A percentile compares a stretch with the other conserved stretches of the same genome.
phyloP scores from a whole-genome alignment of 2,113 vertebrate species.

The Vulpes ferrilata region DNA sequence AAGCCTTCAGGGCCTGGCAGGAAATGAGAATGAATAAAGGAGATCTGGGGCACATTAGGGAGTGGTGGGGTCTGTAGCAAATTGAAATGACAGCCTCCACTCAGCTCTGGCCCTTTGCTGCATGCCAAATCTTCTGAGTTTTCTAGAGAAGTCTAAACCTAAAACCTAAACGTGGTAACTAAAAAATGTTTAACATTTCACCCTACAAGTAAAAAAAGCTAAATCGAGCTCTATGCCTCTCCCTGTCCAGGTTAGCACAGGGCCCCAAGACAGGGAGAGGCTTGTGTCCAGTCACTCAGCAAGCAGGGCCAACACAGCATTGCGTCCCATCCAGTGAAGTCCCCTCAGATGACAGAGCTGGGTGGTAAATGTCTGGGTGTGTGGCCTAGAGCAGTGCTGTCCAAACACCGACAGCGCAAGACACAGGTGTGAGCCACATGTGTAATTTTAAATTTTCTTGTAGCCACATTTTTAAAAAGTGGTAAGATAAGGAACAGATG shows the following conservation, averaged over 20 bases:
- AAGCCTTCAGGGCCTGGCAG: background rate
- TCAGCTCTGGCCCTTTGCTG: background rate
- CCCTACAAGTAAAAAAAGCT: background rate
- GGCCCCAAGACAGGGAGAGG: background rate
- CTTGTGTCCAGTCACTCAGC: background rate
- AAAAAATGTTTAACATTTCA: background rate
- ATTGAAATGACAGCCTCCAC: background rate
- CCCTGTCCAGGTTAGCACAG: background rate
- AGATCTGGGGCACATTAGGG: background rate
- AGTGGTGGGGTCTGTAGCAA: background rate
- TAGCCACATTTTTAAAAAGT: background rate
- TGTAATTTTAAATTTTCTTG: background rate
- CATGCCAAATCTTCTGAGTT: background rate
- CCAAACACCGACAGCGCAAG: no score
- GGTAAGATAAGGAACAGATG: background rate
- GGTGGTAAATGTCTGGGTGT: fast-evolving
- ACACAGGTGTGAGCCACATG: background rate
- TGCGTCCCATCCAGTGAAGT: background rate
- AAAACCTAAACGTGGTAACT: background rate
- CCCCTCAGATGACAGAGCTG: background rate
- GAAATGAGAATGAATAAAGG: background rate
- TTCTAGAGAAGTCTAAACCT: background rate
- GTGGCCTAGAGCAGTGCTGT: fast-evolving
- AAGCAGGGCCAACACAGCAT: background rate
- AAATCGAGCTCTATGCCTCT: background rate